These are phyloP conservation scores for Sarcophaga subvicina DNA, from an alignment of 2,888 invertebrate genomes.

Conservation along the genomic window DNA sequence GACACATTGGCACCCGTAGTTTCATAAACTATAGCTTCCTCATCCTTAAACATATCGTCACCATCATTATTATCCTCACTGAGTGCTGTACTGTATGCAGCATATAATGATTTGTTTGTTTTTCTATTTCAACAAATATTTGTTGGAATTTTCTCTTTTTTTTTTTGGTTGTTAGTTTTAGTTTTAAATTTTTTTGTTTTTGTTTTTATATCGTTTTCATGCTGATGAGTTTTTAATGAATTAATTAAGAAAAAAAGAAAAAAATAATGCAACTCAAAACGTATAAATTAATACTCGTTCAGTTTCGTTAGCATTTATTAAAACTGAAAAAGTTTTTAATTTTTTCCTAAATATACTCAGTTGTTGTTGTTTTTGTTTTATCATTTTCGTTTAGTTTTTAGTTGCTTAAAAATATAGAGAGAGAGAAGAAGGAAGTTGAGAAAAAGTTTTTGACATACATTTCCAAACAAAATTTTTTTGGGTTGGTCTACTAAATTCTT, in stretches of 20 bases:
- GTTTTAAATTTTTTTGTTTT: constrained; percentile 28
- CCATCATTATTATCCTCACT: not conserved
- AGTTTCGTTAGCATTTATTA: constrained; percentile 2
- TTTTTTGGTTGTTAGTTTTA: constrained; percentile 30
- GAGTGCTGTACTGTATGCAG: not conserved
- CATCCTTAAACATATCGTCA: not conserved
- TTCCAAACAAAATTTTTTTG: constrained; percentile 7
- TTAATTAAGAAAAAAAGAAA: constrained; percentile 47
- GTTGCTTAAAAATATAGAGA: not conserved
- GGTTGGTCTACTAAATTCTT: constrained; percentile 16
- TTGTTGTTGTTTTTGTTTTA: constrained; percentile 36
- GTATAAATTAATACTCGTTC: constrained; percentile 38
- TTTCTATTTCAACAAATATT: constrained; percentile 1
- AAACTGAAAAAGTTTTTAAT: constrained; percentile 17
- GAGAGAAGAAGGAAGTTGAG: not conserved
- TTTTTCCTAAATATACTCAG: constrained; percentile 23
- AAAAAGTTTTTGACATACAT: constrained; percentile 59
- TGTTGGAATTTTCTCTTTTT: not conserved
- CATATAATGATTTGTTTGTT: not conserved
- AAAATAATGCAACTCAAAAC: constrained; percentile 31
- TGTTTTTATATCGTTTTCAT: constrained; percentile 36
- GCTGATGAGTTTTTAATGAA: constrained; percentile 66
- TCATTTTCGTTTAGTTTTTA: constrained; percentile 25
- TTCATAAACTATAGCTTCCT: not conserved
- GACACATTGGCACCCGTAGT: not conserved